phyloP scores from a whole-genome alignment of 2,113 vertebrate genomes.

The Leptobrachium leishanense region DNA sequence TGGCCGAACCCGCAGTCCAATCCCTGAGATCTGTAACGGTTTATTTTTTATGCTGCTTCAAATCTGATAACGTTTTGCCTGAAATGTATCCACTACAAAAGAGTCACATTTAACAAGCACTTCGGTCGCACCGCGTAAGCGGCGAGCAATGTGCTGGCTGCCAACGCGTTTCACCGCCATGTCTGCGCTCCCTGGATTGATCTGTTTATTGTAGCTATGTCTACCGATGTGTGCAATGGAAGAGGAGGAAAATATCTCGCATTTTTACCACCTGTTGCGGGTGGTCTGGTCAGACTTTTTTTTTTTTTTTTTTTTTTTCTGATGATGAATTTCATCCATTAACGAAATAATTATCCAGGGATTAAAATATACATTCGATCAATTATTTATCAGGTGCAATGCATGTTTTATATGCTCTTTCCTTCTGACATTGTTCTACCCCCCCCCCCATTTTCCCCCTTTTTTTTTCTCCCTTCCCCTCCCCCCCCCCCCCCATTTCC shows the following conservation, averaged over 20 bases:
- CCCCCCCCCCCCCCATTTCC: too few species aligned
- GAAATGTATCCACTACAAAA: conserved; percentile 70
- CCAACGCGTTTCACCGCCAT: background rate
- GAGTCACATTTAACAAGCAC: conserved; percentile 72
- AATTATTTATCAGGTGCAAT: conserved; percentile 75
- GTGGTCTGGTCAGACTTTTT: background rate
- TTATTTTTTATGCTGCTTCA: conserved; percentile 73
- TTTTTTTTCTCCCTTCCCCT: too few species aligned
- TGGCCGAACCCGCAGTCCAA: conserved; percentile 44
- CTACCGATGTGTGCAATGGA: conserved; percentile 34
- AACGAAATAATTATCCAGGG: conserved; percentile 61
- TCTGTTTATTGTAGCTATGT: conserved; percentile 9
- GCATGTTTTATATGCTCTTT: conserved; percentile 59
- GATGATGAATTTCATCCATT: conserved; percentile 67
- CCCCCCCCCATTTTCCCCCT: too few species aligned
- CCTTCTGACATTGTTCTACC: conserved; percentile 62
- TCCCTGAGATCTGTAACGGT: conserved; percentile 71
- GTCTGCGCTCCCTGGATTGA: too few species aligned
- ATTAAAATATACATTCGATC: conserved; percentile 63
- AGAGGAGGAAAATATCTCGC: too few species aligned
- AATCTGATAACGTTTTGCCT: conserved; percentile 63
- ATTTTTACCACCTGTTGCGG: too few species aligned
- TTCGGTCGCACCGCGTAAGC: conserved; percentile 37
- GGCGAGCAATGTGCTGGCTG: background rate
- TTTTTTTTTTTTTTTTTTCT: too few species aligned